phyloP scores from a whole-genome alignment of 2,888 invertebrate genomes.

The Andrena dorsata region DNA sequence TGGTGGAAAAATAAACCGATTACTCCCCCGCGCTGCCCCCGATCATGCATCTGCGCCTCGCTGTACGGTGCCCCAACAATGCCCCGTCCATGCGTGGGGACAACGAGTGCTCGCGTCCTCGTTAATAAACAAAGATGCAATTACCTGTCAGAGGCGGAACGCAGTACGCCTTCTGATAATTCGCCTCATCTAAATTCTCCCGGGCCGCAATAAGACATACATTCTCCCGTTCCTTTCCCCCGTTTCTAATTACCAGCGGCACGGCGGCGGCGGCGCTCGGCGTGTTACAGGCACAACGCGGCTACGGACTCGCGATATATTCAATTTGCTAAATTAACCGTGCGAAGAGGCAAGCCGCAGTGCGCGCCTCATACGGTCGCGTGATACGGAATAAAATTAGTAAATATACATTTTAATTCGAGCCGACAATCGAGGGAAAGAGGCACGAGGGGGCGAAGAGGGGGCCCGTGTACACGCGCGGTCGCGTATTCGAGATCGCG shows the following conservation, averaged over 20 bases:
- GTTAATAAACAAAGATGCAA: conserved; percentile 42
- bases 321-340: conserved; percentile 55
- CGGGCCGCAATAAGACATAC: conserved; percentile 1
- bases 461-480: conserved; percentile 3
- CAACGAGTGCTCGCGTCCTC: conserved; percentile 15
- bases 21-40: conserved; percentile 10
- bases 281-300: neutral
- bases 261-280: conserved; percentile 1
- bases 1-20: conserved; percentile 36
- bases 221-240: neutral
- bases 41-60: neutral
- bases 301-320: conserved; percentile 16
- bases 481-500: conserved; percentile 42
- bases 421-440: conserved; percentile 18
- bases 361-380: conserved; percentile 13
- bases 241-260: conserved; percentile 23
- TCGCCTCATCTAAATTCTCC: conserved; percentile 23
- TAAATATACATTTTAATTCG: conserved; percentile 60
- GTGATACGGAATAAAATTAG: conserved; percentile 42
- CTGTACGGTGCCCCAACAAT: neutral
- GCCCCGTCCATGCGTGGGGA: neutral
- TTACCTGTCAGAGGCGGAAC: conserved; percentile 29
- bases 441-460: neutral
- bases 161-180: conserved; percentile 2
- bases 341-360: conserved; percentile 23